phyloP scores from a whole-genome alignment of 2,113 vertebrate genomes.

The Cyanistes caeruleus region DNA sequence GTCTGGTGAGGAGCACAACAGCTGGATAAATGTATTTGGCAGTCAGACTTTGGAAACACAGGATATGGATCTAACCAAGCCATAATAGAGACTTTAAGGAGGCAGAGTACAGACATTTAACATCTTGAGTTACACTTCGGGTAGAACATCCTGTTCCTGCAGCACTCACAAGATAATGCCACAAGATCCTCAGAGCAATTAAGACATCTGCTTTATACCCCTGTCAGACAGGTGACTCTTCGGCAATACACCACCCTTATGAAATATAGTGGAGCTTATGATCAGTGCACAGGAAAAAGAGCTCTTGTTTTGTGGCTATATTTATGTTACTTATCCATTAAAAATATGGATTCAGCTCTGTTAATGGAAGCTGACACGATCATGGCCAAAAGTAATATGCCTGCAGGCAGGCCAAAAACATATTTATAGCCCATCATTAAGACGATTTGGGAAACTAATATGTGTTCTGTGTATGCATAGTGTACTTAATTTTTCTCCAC shows the following conservation, averaged over 20 bases:
- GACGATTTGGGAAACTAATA: slow-evolving; percentile 8
- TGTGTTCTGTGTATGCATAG: slow-evolving; percentile 32
- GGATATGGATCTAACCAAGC: not conserved
- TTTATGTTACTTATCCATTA: slow-evolving; percentile 9
- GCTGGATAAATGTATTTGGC: not conserved
- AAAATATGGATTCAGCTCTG: not conserved
- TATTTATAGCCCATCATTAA: slow-evolving; percentile 50
- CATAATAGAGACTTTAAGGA: not conserved
- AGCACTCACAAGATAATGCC: not conserved
- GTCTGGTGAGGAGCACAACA: not conserved
- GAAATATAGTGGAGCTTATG: not conserved
- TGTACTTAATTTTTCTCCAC: slow-evolving; percentile 21
- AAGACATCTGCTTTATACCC: slow-evolving; percentile 16
- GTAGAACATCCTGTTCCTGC: not conserved
- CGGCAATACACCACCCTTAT: not conserved
- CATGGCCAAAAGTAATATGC: not conserved
- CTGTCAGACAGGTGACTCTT: slow-evolving; percentile 7
- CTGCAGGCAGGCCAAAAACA: slow-evolving; percentile 14
- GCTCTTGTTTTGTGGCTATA: not conserved
- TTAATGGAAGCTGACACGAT: slow-evolving; percentile 5
- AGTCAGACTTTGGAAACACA: not conserved
- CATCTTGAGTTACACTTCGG: not conserved
- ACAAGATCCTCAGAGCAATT: not conserved
- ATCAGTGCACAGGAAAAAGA: not conserved
- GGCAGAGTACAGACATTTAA: not conserved